Evolutionary conservation across 2,113 vertebrate species (phyloP).

Genomic region (Falcunculus frontatus): DNA sequence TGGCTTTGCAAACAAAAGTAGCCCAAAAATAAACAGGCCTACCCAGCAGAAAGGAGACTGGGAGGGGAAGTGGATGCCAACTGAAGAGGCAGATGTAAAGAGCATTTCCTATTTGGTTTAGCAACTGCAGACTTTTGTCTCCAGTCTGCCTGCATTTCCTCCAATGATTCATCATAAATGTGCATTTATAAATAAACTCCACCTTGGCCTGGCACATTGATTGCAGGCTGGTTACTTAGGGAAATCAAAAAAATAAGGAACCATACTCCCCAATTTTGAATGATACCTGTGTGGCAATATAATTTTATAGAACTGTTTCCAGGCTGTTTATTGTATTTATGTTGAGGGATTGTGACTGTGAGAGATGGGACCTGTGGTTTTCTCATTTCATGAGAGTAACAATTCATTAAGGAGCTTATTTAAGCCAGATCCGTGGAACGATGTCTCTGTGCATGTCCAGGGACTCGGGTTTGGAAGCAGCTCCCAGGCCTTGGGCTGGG

Average conservation of each 20-base stretch:
- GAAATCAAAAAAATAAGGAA: neutral
- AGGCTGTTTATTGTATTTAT: slow-evolving; percentile 5
- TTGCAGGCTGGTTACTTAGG: neutral
- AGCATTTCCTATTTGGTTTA: slow-evolving; percentile 74
- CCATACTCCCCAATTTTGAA: neutral
- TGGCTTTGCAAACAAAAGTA: slow-evolving; percentile 55
- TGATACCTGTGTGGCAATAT: neutral
- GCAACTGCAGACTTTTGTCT: slow-evolving; percentile 77
- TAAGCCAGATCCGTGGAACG: neutral
- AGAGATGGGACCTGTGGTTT: neutral
- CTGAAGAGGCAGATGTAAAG: slow-evolving; percentile 69
- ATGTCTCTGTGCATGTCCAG: neutral
- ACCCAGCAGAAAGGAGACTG: slow-evolving; percentile 17
- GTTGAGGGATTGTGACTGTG: neutral
- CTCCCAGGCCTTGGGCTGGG: neutral
- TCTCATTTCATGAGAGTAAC: neutral
- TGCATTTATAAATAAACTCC: slow-evolving; percentile 76
- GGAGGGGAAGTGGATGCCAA: slow-evolving; percentile 63
- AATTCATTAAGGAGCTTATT: slow-evolving; percentile 4
- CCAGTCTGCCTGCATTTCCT: slow-evolving; percentile 73
- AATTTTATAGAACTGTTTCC: neutral
- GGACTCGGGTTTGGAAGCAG: neutral
- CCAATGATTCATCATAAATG: slow-evolving; percentile 73
- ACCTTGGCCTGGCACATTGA: slow-evolving; percentile 43
- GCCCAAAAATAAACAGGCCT: slow-evolving; percentile 57